Evolutionary conservation across 2,888 invertebrate species (phyloP), one percentile per base, ranked within the genome.

Genomic region (Sphinx pinastri): DNA sequence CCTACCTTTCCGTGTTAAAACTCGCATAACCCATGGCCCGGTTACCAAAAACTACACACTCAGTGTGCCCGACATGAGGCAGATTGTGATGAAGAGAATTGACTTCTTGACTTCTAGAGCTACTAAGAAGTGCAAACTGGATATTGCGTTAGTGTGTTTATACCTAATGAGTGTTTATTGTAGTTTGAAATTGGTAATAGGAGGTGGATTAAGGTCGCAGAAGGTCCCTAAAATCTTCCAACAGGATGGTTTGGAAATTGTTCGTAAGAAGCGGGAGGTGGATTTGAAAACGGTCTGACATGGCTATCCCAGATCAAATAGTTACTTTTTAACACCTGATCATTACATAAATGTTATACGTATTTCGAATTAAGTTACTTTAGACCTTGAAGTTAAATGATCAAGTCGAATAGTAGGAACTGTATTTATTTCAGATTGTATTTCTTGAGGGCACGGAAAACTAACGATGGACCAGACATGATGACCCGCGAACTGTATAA

Each of bases 51-150:
- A 71, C 66, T 74, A 76, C 31, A 69, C 74, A 0, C 57, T 76
- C 14, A 68, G 69, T 19, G 72, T 54, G 4, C 70, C 72, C 0
- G 84, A 87, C 71, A 68, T 80, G 51, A 79, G 81, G 69, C 80
- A 81, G 47, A 71, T 87, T 8, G 74, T 85, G 13, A 72, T 88
- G 55, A 83, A 79, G 60, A 79, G 89, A 72, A 79, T 83, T 31
- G 81, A 84, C 1, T 79, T 68, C 31, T 68, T 90, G 13, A 80
- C 80, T 51, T 76, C 73, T 47, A 81, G 81, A 51, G 74, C 74
- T 51, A 76, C 75, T 7, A 86, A 83, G 70, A 86, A 82, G 69
- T 71, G 68, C n/a, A 70, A 74, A 0, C 68, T 84, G 13, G 87
- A 90, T 72, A 79, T 88, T 68, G 84, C 81, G 52, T 72, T 84